These are phyloP conservation scores for Drosophila bocki DNA, from an alignment of 1,140 invertebrate genomes.

Conservation along the genomic window DNA sequence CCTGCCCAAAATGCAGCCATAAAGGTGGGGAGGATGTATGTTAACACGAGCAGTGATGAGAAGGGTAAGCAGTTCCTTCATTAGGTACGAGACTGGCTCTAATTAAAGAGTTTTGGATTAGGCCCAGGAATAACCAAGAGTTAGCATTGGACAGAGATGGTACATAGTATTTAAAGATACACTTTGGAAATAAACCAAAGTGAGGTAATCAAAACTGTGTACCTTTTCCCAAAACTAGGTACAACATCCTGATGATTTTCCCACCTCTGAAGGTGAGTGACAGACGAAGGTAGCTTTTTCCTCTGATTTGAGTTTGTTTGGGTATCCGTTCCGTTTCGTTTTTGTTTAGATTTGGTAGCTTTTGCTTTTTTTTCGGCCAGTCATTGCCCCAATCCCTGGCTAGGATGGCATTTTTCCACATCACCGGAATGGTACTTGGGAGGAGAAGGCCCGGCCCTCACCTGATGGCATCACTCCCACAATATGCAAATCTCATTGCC, in stretches of 20 bases:
- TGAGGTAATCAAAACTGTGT: no score
- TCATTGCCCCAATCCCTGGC: constrained; percentile 46
- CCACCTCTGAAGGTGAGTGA: constrained; percentile 17
- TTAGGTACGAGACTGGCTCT: not conserved
- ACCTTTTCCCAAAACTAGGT: not conserved
- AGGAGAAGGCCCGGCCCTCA: not conserved
- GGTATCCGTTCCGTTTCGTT: constrained; percentile 24
- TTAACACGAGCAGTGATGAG: constrained; percentile 3
- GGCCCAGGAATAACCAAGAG: not conserved
- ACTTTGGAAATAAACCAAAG: no score
- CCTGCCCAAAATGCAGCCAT: not conserved
- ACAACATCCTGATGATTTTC: not conserved
- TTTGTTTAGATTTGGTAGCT: constrained; percentile 41
- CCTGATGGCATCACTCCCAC: constrained; percentile 55
- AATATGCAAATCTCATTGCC: constrained; percentile 68
- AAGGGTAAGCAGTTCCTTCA: not conserved
- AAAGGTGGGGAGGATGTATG: not conserved
- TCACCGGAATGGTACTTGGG: constrained; percentile 22
- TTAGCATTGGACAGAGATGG: not conserved
- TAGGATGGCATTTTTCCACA: constrained; percentile 34
- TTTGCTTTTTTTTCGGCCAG: constrained; percentile 41
- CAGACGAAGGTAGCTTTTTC: constrained; percentile 37
- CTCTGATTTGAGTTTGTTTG: constrained; percentile 29
- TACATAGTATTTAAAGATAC: no score
- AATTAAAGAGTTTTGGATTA: not conserved